A percentile compares a stretch with the other conserved stretches of the same genome.
Conservation (phyloP, 1,140 invertebrate species). For the Globodera ellingtonae region DNA sequence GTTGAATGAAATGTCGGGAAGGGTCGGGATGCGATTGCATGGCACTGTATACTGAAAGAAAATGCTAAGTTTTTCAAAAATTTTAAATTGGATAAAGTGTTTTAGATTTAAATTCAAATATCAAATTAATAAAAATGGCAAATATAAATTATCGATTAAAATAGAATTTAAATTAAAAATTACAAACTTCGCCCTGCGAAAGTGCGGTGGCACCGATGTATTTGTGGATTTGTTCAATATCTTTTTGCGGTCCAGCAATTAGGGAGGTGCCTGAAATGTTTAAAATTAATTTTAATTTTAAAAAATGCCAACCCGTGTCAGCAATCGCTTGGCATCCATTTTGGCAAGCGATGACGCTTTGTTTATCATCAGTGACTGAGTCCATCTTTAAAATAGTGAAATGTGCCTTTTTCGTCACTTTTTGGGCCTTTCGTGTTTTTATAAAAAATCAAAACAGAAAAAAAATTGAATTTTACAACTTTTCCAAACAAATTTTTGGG, state of each 20-base stretch:
- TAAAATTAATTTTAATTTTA: neutral
- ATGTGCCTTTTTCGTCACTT: neutral
- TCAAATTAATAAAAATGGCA: neutral
- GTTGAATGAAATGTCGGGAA: constrained; percentile 81
- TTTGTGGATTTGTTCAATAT: constrained; percentile 81
- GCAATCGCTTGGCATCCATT: constrained; percentile 76
- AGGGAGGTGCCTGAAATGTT: constrained; percentile 76
- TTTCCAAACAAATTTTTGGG: too few species aligned
- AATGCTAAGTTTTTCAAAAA: constrained; percentile 20
- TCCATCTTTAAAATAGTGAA: constrained; percentile 7
- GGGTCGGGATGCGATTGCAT: constrained; percentile 68
- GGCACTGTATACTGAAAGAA: constrained; percentile 66
- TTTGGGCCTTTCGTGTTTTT: too few species aligned
- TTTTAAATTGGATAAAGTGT: too few species aligned
- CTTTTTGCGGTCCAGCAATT: constrained; percentile 86
- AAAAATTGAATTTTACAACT: too few species aligned
- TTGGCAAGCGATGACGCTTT: constrained; percentile 50
- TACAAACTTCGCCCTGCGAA: constrained; percentile 52
- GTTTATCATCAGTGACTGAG: neutral
- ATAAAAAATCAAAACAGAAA: too few species aligned
- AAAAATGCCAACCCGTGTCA: constrained; percentile 80
- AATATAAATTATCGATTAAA: too few species aligned
- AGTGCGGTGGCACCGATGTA: constrained; percentile 70
- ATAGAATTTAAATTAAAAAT: neutral
- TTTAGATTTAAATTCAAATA: too few species aligned